Base-by-base conservation (phyloP, 2,797 vertebrate genomes). In the Artibeus jamaicensis region DNA sequence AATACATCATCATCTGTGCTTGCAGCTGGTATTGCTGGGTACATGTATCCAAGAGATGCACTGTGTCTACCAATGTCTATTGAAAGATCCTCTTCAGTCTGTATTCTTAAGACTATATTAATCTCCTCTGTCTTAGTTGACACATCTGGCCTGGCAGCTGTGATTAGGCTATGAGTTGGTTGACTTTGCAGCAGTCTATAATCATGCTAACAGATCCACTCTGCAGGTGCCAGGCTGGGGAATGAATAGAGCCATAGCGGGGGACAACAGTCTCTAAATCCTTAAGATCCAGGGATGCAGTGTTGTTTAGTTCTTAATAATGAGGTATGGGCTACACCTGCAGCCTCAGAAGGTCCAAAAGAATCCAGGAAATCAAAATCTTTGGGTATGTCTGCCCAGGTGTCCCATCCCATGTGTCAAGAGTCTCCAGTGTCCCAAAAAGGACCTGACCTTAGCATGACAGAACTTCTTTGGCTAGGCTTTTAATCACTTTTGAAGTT, bases 11-110 rank as follows among this genome's bases (percentile, higher is more conserved):
- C 99, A 5, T 99, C 99, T 98, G 99, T 99, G 99, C 99, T 99
- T 97, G 99, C 99, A 97, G 99, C 99, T 0, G 99, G 99, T 98
- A 99, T 99, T 77, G 99, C 99, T 83, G 99, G 99, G 96, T 99
- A 99, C 0, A 99, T 99, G 98, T 99, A 99, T 88, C 99, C 99
- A 42, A 99, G 99, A 96, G 98, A 98, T 95, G 98, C 98, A 0
- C 99, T 91, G 91, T 99, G 99, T 96, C 99, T 98, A 81, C 98
- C 99, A 86, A 99, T 99, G 96, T 99, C 99, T 68, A 99, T 99
- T 94, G 99, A 99, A 34, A 99, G 98, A 95, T 99, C 99, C 82
- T 99, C 99, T 97, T 99, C 99, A 4, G 99, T 99, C 39, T 73
- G 0, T 22, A 14, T 79, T 53, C 15, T 55, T 39, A 32, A 50